Evolutionary conservation across 2,113 vertebrate species (phyloP), one percentile per base, ranked within the genome.

Genomic region (Bombycilla garrulus): DNA sequence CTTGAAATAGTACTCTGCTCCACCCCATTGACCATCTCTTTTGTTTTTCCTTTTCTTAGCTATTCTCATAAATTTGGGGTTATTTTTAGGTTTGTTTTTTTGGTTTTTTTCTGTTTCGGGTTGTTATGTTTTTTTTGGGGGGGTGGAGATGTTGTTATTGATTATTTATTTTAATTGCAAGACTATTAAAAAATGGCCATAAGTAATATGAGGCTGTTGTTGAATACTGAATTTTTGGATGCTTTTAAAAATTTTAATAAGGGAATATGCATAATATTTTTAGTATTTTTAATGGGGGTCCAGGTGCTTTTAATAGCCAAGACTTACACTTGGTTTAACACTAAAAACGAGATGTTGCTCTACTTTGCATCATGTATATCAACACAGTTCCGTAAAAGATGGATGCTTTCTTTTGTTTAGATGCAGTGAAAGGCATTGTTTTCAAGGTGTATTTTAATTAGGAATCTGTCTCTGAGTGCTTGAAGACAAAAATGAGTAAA

Each of bases 121-220:
- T n/a, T n/a, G n/a, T n/a, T n/a, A n/a, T 35, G 2, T 1, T 29
- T 47, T n/a, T 36, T 24, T 11, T 11, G 1, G 5, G 14, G 11
- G 6, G 1, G 6, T 8, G 22, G 3, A 2, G 2, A 1, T 45
- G 7, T 17, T 33, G 1, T 31, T 61, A 10, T 16, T 36, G 2
- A 23, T 76, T 25, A 33, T 66, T 78, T 57, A 1, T 57, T 86
- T 81, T 71, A 50, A 38, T 12, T 62, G 4, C 33, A 56, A 78
- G 17, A 50, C 13, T 26, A 50, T 74, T 73, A n/a, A 57, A 57
- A 11, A 66, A 26, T 51, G 51, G 10, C 22, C n/a, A 12, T 47
- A 81, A 87, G 42, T 56, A 67, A 38, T 31, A 14, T 18, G 24
- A 76, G 5, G 5, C 23, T 79, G 22, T 38, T 77, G 15, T 19